A percentile compares a stretch with the other conserved stretches of the same genome.
Conservation (phyloP, 64 coral and sea anemone species). For the Stichodactyla mertensii region DNA sequence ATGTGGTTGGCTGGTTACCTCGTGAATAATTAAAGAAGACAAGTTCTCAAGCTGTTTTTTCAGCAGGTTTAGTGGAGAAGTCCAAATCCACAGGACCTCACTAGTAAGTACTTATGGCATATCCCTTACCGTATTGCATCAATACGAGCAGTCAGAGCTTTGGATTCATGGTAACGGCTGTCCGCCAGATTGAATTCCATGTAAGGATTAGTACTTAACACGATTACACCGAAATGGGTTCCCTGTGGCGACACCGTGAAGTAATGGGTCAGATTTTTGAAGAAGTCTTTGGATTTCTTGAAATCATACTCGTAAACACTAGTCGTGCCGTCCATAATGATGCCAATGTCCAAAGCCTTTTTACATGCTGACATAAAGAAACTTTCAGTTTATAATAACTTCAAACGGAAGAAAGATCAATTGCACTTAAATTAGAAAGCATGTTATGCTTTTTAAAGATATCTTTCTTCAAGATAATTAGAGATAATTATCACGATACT, state of each 20-base stretch:
- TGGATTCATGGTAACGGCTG: slow-evolving; percentile 12
- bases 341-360: slow-evolving; percentile 49
- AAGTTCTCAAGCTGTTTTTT: too few species aligned
- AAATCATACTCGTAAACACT: slow-evolving; percentile 38
- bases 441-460: too few species aligned
- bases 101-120: neutral
- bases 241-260: slow-evolving; percentile 57
- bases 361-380: slow-evolving; percentile 39
- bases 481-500: too few species aligned
- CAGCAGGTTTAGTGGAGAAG: neutral
- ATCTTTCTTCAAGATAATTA: too few species aligned
- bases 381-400: too few species aligned
- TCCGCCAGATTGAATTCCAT: slow-evolving; percentile 31
- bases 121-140: neutral
- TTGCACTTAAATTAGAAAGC: too few species aligned
- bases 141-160: neutral
- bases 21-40: too few species aligned
- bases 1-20: too few species aligned
- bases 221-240: slow-evolving; percentile 55
- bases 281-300: slow-evolving; percentile 31
- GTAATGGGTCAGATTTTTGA: slow-evolving; percentile 37
- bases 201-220: neutral
- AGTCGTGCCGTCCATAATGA: slow-evolving; percentile 48
- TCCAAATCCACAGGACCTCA: neutral
- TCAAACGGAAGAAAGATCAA: too few species aligned